Base-by-base conservation (phyloP, 2,888 invertebrate species). In the Helleia helle region DNA sequence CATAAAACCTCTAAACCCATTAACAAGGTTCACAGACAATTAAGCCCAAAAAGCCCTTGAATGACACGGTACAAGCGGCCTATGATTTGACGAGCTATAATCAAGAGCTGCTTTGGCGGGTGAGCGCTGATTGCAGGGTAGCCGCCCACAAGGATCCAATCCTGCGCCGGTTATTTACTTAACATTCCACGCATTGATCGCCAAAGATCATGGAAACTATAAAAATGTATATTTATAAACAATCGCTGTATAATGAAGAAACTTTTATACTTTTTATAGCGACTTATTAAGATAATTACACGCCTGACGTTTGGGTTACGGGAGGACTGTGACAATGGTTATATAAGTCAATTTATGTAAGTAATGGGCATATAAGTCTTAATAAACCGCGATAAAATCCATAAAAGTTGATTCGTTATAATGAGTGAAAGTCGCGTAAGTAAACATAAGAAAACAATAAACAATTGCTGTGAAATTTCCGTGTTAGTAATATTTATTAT, bases 51-150 rank as follows among this genome's bases (percentile, higher is more conserved):
- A 22, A 12, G 18, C 17, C 11, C 34, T 11, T 18, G 22, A 34
- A 22, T 34, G 34, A 34, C 34, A 22, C 22, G 22, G 22, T 22
- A 2, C 22, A 22, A 18, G 18, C 34, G 34, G 22, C 18, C 34
- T 34, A 34, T 34, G 34, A 79, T 81, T 79, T 77, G 77, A 74
- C 62, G 72, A 64, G 55, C 69, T 71, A 67, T 81, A 83, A 83
- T 83, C 74, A 74, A 56, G 47, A 52, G 61, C 59, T 69, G 70
- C 67, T 64, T 68, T 62, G 62, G 65, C 55, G 50, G 56, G 55
- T 58, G 62, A 57, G 56, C 50, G 52, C 45, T 73, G 81, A 83
- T 83, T 81, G 71, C 57, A 77, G 81, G 79, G 73, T 75, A 66
- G 62, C 74, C 81, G 79, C 81, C 81, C 77, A 80, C 43, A 47